These are phyloP conservation scores for Corydoras sp. DNA, from an alignment of 2,113 vertebrate species.

Conservation along the genomic window DNA sequence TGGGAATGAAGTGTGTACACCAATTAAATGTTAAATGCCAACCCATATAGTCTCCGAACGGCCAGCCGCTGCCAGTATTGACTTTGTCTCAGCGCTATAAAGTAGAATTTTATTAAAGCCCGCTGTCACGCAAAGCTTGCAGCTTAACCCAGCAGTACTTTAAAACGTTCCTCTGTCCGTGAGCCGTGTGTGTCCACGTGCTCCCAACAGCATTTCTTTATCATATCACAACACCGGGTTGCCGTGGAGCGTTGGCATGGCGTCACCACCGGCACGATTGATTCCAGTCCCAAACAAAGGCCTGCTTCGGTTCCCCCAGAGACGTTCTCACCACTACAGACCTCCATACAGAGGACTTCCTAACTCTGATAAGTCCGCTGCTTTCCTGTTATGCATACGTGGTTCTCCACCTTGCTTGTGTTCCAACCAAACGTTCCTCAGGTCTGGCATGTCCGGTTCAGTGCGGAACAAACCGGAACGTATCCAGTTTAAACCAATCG, in stretches of 20 bases:
- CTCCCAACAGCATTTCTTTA: background rate
- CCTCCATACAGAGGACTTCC: slow-evolving; percentile 20
- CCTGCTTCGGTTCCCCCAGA: slow-evolving; percentile 10
- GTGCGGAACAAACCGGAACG: background rate
- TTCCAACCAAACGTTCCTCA: background rate
- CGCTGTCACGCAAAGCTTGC: slow-evolving; percentile 24
- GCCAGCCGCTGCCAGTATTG: background rate
- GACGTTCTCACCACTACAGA: slow-evolving; percentile 5
- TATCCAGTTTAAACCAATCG: no score
- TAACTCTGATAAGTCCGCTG: slow-evolving; percentile 26
- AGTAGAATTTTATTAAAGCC: slow-evolving; percentile 20
- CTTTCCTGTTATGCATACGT: slow-evolving; percentile 20
- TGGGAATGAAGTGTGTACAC: no score
- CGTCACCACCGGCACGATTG: slow-evolving; percentile 1
- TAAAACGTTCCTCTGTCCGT: slow-evolving; percentile 3
- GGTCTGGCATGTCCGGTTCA: background rate
- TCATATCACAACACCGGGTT: slow-evolving; percentile 14
- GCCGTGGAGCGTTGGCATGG: slow-evolving; percentile 19
- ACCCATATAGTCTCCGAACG: slow-evolving; percentile 12
- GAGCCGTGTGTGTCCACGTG: background rate
- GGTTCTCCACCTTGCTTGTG: background rate
- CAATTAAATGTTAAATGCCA: slow-evolving; percentile 6
- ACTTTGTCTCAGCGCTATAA: slow-evolving; percentile 6
- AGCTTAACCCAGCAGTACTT: background rate
- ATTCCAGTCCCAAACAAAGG: slow-evolving; percentile 11